Evolutionary conservation across 2,888 invertebrate species (phyloP).

Genomic region (Rhingia rostrata): DNA sequence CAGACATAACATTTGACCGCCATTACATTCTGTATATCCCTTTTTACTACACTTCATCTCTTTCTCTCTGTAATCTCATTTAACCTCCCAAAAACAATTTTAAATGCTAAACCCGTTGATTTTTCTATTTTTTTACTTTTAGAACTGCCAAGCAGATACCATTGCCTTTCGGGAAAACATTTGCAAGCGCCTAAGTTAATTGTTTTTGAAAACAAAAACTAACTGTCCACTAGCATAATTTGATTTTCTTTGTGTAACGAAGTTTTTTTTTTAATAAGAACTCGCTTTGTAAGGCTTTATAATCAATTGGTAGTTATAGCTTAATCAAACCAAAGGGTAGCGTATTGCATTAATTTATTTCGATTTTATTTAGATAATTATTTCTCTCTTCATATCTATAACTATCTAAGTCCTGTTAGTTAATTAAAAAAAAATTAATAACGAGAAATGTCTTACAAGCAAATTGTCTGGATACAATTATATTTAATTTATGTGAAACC

Average conservation of each 20-base stretch:
- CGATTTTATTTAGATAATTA: constrained; percentile 20
- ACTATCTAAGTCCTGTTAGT: constrained; percentile 1
- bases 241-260: constrained; percentile 5
- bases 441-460: constrained; percentile 12
- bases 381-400: background rate
- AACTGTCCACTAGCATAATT: constrained; percentile 18
- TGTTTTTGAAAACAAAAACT: background rate
- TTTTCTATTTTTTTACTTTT: constrained; percentile 73
- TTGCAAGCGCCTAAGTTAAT: constrained; percentile 76
- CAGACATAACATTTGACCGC: too few relatives aligned
- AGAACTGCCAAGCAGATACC: constrained; percentile 78
- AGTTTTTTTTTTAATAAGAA: too few relatives aligned
- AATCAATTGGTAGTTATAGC: background rate
- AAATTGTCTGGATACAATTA: constrained; percentile 25
- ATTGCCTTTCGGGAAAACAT: constrained; percentile 78
- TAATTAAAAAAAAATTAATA: background rate
- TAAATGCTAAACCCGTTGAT: constrained; percentile 35
- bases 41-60: background rate
- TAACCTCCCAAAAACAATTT: background rate
- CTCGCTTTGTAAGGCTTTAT: background rate
- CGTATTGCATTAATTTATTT: constrained; percentile 17
- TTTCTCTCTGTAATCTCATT: background rate
- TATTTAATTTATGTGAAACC: constrained; percentile 31
- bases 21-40: background rate
- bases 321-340: constrained; percentile 42